Base-by-base conservation (phyloP, 35 echinoderm and acorn worm species). In the Acanthaster planci region DNA sequence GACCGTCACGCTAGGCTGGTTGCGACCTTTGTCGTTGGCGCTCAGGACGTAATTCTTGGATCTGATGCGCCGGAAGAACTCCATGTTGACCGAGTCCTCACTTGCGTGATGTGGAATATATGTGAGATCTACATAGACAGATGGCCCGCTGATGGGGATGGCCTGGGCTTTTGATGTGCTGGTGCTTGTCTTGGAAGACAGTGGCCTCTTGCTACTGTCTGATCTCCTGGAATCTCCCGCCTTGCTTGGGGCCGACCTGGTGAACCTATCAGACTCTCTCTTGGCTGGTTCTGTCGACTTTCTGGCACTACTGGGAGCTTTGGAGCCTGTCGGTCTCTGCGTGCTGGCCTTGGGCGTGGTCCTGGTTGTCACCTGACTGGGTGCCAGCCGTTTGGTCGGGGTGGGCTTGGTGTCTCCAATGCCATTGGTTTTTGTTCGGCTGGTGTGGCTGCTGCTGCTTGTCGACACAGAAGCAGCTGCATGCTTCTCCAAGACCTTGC, bases 41-140 rank as follows among this genome's bases (percentile, higher is more conserved):
- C 95, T 98, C 31, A 99, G 82, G 59, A 99, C 96, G 56, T 99
- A 99, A 77, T 99, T 84, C 42, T 94, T 99, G 17, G 96, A 76
- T 22, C 92, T 55, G 12, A 99, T 81, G 9, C 89, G 91, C 40
- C 96, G 60, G 84, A 99, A 99, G 60, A 99, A 99, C 81, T 99
- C 96, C 35, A 85, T 87, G 32, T 99, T 99, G 38, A 91, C 79
- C 23, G 87, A 91, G 29, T 99, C 96, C 50, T 77, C 92, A 83
- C 88, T 90, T 38, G 84, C 96, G 86, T 99, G 96, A 36, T 99
- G 94, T 32, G 96, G 96, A 38, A 99, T 84, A 82, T 99, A 98
- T 29, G 89, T 79, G 22, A 99, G 86, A 76, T 99, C 96, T 34
- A 98, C 64, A 76, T 94, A 90, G 1, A 99, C 96, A 8, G 96